Conservation (phyloP, 2,797 vertebrate species). For the Sebastes hopkinsi region DNA sequence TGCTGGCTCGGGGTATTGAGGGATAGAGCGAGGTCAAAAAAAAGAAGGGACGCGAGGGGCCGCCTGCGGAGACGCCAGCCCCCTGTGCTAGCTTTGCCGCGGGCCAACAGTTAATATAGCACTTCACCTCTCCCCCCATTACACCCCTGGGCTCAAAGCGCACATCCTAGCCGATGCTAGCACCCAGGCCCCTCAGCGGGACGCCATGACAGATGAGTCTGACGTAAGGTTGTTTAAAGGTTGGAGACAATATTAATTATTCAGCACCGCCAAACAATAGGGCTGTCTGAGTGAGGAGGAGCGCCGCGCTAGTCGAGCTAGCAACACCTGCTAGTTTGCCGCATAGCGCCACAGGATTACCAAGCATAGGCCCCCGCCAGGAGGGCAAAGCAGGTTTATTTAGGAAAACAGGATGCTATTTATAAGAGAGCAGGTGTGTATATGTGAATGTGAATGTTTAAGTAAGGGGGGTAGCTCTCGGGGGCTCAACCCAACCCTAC, state of each 20-base stretch:
- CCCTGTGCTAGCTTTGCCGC: slow-evolving; percentile 59
- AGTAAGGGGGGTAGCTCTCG: slow-evolving; percentile 54
- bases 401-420: slow-evolving; percentile 66
- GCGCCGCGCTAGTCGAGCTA: slow-evolving; percentile 54
- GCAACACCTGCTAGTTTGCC: slow-evolving; percentile 69
- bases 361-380: slow-evolving; percentile 32
- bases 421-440: slow-evolving; percentile 61
- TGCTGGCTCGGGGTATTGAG: slow-evolving; percentile 58
- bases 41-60: slow-evolving; percentile 45
- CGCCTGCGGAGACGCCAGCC: slow-evolving; percentile 32
- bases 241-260: slow-evolving; percentile 82
- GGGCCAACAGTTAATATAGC: slow-evolving; percentile 79
- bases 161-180: slow-evolving; percentile 62
- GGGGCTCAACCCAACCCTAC: slow-evolving; percentile 57
- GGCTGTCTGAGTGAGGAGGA: slow-evolving; percentile 51
- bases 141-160: slow-evolving; percentile 53
- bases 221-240: slow-evolving; percentile 84
- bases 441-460: slow-evolving; percentile 55
- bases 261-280: slow-evolving; percentile 74
- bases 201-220: slow-evolving; percentile 79
- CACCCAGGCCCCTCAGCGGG: slow-evolving; percentile 60
- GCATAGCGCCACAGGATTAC: slow-evolving; percentile 73
- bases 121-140: slow-evolving; percentile 66
- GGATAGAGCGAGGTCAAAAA: slow-evolving; percentile 63
- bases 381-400: slow-evolving; percentile 60